phyloP scores from a whole-genome alignment of 1,140 invertebrate species.

The Tetranychus urticae region DNA sequence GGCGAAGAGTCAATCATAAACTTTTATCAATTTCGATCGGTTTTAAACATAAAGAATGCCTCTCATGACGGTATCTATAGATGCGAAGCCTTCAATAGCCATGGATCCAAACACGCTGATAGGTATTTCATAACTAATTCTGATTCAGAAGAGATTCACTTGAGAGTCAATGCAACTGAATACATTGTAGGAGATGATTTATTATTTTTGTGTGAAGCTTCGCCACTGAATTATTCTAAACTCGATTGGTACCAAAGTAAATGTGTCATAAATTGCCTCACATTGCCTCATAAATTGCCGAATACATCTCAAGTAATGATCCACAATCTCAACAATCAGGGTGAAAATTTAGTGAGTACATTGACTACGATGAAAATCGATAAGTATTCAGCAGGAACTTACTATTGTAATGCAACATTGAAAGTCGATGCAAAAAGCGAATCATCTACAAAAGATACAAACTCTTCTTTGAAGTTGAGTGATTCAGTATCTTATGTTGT shows the following conservation, averaged over 20 bases:
- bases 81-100: background rate
- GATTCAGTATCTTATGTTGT: background rate
- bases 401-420: background rate
- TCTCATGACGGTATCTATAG: background rate
- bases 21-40: no score
- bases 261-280: no score
- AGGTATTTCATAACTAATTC: background rate
- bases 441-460: background rate
- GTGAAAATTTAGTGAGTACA: background rate
- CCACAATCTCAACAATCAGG: background rate
- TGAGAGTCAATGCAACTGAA: constrained; percentile 6
- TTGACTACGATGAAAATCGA: background rate
- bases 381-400: background rate
- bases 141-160: constrained; percentile 9
- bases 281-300: background rate
- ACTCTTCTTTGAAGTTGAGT: no score
- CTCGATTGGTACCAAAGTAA: constrained; percentile 7
- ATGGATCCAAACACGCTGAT: background rate
- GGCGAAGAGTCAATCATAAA: background rate
- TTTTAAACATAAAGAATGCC: background rate
- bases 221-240: constrained; percentile 9
- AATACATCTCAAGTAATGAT: background rate
- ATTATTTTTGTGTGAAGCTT: constrained; percentile 11
- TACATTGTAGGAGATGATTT: constrained; percentile 9
- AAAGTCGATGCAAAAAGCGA: background rate